A percentile compares a stretch with the other conserved stretches of the same genome.
These are phyloP conservation scores for Drosophila bifasciata DNA, from an alignment of 1,140 invertebrate species.

Conservation along the genomic window DNA sequence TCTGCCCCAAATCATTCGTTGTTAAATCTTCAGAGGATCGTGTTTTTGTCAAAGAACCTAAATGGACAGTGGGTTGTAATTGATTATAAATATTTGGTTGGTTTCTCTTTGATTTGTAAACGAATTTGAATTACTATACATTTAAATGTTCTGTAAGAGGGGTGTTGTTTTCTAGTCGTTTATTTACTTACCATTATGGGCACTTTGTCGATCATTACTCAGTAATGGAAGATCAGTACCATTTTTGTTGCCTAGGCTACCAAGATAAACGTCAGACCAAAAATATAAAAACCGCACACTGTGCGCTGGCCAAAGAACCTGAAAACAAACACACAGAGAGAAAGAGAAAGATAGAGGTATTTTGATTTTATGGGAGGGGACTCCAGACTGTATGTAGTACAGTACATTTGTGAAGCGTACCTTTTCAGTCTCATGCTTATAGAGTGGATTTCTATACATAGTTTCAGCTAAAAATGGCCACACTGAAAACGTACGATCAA, in stretches of 20 bases:
- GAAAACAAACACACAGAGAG: conserved; percentile 84
- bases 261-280: conserved; percentile 94
- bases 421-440: conserved; percentile 86
- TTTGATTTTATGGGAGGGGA: conserved; percentile 2
- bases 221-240: conserved; percentile 66
- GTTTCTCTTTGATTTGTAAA: no score
- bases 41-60: conserved; percentile 89
- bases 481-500: conserved; percentile 91
- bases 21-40: conserved; percentile 92
- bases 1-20: conserved; percentile 86
- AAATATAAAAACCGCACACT: conserved; percentile 92
- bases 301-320: conserved; percentile 93
- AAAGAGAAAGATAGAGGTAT: background rate
- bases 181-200: conserved; percentile 65
- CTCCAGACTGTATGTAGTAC: conserved; percentile 1
- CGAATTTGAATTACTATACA: no score
- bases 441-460: conserved; percentile 94
- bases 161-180: no score
- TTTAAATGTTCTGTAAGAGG: no score
- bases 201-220: conserved; percentile 83
- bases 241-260: conserved; percentile 84
- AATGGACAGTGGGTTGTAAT: background rate
- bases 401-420: conserved; percentile 62
- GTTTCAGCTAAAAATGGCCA: conserved; percentile 93
- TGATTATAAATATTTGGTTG: background rate